phyloP scores from a whole-genome alignment of 1,140 invertebrate genomes.

The Calosoma granatense region DNA sequence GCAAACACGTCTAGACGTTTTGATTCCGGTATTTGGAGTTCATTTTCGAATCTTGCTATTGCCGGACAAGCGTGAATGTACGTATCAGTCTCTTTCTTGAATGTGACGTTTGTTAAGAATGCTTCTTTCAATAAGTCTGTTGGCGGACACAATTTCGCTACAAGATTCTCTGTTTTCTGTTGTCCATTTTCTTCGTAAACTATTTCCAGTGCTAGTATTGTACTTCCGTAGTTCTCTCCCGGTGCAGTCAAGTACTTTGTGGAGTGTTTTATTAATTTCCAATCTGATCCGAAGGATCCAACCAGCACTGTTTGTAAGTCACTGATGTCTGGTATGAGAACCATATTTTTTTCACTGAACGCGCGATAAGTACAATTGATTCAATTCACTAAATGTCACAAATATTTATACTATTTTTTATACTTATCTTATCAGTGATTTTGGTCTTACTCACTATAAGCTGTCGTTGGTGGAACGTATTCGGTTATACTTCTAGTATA shows the following conservation, averaged over 20 bases:
- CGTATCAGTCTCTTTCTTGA: conserved; percentile 46
- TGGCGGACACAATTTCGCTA: conserved; percentile 46
- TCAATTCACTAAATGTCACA: too few species aligned
- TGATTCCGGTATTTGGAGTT: conserved; percentile 33
- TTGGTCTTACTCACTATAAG: too few species aligned
- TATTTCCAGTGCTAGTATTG: conserved; percentile 28
- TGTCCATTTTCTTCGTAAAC: conserved; percentile 20
- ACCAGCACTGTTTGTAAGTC: conserved; percentile 22
- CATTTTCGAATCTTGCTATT: conserved; percentile 38
- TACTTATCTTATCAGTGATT: too few species aligned
- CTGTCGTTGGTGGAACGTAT: too few species aligned
- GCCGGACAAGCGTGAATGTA: conserved; percentile 40
- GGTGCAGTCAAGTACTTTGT: conserved; percentile 26
- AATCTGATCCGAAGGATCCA: conserved; percentile 21
- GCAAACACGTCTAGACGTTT: conserved; percentile 37
- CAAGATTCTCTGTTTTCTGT: conserved; percentile 35
- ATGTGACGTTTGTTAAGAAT: conserved; percentile 46
- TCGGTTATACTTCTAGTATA: too few species aligned
- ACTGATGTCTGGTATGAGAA: conserved; percentile 18
- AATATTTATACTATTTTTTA: too few species aligned
- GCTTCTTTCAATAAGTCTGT: conserved; percentile 42
- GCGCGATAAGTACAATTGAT: too few species aligned
- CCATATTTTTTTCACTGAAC: too few species aligned
- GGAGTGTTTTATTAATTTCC: conserved; percentile 24
- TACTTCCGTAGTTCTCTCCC: conserved; percentile 31